Evolutionary conservation across 2,888 invertebrate genomes (phyloP), one percentile per base, ranked within the genome.

Genomic region (Drosophila eohydei): DNA sequence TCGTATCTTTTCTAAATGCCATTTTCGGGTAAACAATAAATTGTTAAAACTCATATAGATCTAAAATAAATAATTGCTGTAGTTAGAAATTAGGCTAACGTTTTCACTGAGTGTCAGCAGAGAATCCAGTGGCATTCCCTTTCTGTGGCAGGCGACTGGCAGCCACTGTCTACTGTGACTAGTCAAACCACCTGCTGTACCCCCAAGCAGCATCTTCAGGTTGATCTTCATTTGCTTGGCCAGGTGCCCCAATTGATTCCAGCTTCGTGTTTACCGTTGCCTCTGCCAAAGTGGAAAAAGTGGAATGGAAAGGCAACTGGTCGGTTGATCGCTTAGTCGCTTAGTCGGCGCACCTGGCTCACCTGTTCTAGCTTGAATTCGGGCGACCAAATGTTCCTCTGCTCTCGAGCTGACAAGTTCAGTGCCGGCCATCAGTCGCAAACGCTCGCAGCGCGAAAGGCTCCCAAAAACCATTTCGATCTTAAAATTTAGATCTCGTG

Each of bases 291-390:
- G 83, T 70, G 75, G 75, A 74, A 81, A 83, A 88, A 88, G 83
- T 83, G 86, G 88, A 83, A 85, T 83, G 86, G 88, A 83, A 83
- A 83, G 88, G 86, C 80, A 79, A 56, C 78, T 69, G 61, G 60
- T 44, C 61, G 43, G 40, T 50, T 48, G 9, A 43, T 44, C 14
- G 52, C 40, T n/a, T 57, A 28, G 55, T n/a, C 28, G 40, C n/a
- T 40, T 28, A 52, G 16, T 16, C 14, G 34, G 41, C 43, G 65
- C 50, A 41, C n/a, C 52, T 30, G 51, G 46, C 58, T 21, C 50
- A 55, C 62, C 51, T 60, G 59, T 72, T 72, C 69, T 73, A 28
- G 62, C 63, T 64, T 51, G 26, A 46, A 28, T 46, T 62, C 41
- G 67, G 43, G n/a, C 71, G 43, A 58, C 80, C 85, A 86, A 86